A percentile compares a stretch with the other conserved stretches of the same genome.
Conservation (phyloP, 2,888 invertebrate species). For the Allolobophora icterica region DNA sequence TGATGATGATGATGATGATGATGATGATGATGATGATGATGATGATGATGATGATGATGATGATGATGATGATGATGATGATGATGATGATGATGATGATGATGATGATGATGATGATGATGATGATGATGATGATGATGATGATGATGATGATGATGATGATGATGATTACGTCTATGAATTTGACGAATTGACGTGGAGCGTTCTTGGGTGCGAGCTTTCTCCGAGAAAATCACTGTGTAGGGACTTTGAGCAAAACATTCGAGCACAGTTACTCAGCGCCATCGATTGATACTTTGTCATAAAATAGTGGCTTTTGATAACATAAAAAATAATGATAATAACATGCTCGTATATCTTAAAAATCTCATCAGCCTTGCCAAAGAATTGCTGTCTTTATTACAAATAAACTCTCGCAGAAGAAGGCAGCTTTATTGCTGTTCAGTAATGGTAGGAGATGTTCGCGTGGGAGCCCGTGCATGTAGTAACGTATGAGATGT, state of each 20-base stretch:
- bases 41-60: slow-evolving; percentile 33
- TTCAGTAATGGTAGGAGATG: neutral
- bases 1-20: slow-evolving; percentile 32
- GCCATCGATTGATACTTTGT: no score
- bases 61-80: slow-evolving; percentile 35
- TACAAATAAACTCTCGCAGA: neutral
- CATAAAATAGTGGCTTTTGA: no score
- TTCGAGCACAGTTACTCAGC: no score
- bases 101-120: slow-evolving; percentile 35
- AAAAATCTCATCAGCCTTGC: no score
- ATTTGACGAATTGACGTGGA: neutral
- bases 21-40: slow-evolving; percentile 28
- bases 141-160: neutral
- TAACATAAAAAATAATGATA: no score
- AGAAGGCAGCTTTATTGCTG: neutral
- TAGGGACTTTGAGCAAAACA: no score
- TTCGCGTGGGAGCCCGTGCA: no score
- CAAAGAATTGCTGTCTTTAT: no score
- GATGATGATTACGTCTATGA: neutral
- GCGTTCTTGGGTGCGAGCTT: no score
- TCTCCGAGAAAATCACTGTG: no score
- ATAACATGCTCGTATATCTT: no score
- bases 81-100: slow-evolving; percentile 32
- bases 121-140: slow-evolving; percentile 9
- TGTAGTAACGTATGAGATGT: no score